Percentiles rank a stretch among this genome's conserved stretches.
Conservation (phyloP, 2,113 vertebrate species). For the Anas platyrhynchos region DNA sequence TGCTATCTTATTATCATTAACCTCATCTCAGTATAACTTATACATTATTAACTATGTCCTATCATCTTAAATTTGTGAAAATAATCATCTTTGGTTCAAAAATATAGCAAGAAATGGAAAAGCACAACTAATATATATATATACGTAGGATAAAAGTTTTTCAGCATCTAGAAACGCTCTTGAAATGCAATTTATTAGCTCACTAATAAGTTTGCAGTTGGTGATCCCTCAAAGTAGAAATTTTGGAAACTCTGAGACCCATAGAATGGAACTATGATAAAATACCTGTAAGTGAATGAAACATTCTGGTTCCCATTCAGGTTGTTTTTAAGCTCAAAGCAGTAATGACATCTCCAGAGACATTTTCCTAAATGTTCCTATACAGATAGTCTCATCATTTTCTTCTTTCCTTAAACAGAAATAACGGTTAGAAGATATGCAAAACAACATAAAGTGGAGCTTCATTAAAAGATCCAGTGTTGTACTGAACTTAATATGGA, state of each 20-base stretch:
- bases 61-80: constrained; percentile 5
- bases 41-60: background rate
- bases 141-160: background rate
- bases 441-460: background rate
- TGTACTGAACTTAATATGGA: background rate
- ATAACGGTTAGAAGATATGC: background rate
- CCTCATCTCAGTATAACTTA: background rate
- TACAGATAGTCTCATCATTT: background rate
- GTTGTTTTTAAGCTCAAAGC: background rate
- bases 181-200: background rate
- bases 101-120: background rate
- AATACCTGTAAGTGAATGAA: background rate
- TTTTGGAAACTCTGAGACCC: background rate
- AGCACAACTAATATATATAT: background rate
- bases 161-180: background rate
- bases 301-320: background rate
- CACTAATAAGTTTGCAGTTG: background rate
- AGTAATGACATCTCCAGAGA: background rate
- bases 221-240: background rate
- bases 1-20: background rate
- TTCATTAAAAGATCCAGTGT: background rate
- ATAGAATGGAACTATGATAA: background rate
- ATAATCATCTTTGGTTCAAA: background rate
- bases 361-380: background rate
- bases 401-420: background rate